Conservation (phyloP, 2,113 vertebrate genomes). For the Hippocampus guttulatus region DNA sequence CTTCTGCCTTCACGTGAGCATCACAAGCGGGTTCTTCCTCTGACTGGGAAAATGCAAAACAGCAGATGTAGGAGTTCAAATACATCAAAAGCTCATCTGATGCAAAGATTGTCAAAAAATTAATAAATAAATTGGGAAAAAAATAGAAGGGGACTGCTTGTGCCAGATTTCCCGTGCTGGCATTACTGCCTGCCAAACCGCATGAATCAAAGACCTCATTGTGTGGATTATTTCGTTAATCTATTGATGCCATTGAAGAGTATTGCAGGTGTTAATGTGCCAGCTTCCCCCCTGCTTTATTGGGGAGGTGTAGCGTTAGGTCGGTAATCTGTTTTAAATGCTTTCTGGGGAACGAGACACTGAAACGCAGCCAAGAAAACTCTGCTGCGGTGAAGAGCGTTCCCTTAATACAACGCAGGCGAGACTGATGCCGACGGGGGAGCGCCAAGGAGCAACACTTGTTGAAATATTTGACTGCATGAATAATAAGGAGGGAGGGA, state of each 20-base stretch:
- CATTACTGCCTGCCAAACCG: conserved; percentile 64
- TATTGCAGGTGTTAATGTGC: conserved; percentile 72
- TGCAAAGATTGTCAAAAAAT: conserved; percentile 29
- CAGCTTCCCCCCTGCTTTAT: conserved; percentile 50
- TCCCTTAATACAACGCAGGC: conserved; percentile 47
- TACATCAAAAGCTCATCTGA: conserved; percentile 61
- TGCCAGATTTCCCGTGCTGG: conserved; percentile 65
- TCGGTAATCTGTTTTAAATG: conserved; percentile 73
- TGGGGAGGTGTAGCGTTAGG: conserved; percentile 65
- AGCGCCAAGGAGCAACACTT: conserved; percentile 53
- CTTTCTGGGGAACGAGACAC: conserved; percentile 68
- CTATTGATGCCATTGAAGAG: conserved; percentile 72
- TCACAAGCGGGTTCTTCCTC: conserved; percentile 53
- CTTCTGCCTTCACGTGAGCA: conserved; percentile 47
- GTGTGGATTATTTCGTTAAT: conserved; percentile 75
- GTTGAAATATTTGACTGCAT: conserved; percentile 64
- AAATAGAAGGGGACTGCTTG: conserved; percentile 28
- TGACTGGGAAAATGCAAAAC: conserved; percentile 41
- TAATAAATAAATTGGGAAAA: conserved; percentile 19
- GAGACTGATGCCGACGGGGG: conserved; percentile 50
- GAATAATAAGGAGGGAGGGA: conserved; percentile 62
- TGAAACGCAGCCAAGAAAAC: conserved; percentile 65
- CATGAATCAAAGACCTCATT: conserved; percentile 72
- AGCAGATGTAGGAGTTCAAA: conserved; percentile 59
- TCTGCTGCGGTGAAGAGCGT: conserved; percentile 46